Evolutionary conservation across 2,888 invertebrate species (phyloP).

Genomic region (Gastrophysa polygoni): DNA sequence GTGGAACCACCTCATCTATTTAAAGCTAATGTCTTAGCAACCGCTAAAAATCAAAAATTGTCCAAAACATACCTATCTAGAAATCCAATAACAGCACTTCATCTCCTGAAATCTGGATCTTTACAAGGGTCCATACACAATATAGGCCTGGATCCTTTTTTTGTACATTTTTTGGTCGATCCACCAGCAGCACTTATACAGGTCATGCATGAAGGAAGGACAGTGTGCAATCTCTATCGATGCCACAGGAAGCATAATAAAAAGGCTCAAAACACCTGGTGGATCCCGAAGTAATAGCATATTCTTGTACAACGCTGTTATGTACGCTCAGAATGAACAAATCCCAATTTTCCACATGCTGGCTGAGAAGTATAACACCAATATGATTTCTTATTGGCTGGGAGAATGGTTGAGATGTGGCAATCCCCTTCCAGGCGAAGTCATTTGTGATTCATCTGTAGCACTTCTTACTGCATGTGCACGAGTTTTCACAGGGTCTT

Average conservation of each 20-base stretch:
- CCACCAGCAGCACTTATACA: neutral
- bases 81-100: neutral
- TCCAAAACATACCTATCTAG: neutral
- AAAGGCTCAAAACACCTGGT: neutral
- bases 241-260: neutral
- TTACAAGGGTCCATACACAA: neutral
- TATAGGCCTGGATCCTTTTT: conserved; percentile 7
- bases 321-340: neutral
- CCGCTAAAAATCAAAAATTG: neutral
- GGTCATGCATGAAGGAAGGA: neutral
- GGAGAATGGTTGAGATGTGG: neutral
- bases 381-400: neutral
- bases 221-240: neutral
- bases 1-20: conserved; percentile 1
- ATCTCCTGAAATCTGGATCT: neutral
- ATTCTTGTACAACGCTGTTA: conserved; percentile 1
- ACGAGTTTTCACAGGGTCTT: conserved; percentile 2
- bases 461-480: neutral
- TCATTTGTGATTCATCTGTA: conserved; percentile 3
- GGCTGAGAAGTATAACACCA: neutral
- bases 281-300: neutral
- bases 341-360: neutral
- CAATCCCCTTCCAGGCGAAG: neutral
- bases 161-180: neutral
- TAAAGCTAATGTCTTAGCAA: neutral